Conservation (phyloP, 2,888 invertebrate genomes). For the Drosophila paracracens region DNA sequence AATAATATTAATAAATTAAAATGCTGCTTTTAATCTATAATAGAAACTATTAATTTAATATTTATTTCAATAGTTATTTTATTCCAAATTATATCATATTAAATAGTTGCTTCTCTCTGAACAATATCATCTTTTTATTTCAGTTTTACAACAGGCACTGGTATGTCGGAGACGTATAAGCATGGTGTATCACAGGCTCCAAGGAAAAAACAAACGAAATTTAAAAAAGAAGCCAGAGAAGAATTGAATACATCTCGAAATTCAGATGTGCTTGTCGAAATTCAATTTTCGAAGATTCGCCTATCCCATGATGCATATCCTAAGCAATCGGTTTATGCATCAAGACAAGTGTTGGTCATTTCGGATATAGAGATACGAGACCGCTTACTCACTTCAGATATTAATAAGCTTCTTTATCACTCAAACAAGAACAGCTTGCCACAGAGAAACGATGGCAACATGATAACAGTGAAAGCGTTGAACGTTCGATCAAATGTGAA, state of each 20-base stretch:
- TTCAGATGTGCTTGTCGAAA: constrained; percentile 92
- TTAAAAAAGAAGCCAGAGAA: constrained; percentile 87
- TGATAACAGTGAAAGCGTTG: constrained; percentile 94
- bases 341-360: constrained; percentile 93
- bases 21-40: no score
- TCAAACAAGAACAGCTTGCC: constrained; percentile 92
- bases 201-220: constrained; percentile 77
- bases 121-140: neutral
- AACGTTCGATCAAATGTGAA: constrained; percentile 93
- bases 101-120: neutral
- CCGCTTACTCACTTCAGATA: constrained; percentile 92
- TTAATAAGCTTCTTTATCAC: constrained; percentile 98
- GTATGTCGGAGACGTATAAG: constrained; percentile 84
- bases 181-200: constrained; percentile 84
- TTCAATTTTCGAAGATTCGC: constrained; percentile 93
- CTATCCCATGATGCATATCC: constrained; percentile 96
- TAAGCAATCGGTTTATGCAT: constrained; percentile 90
- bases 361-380: constrained; percentile 96
- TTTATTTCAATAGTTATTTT: neutral
- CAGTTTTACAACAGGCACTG: constrained; percentile 43
- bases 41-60: no score
- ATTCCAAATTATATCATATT: neutral
- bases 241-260: constrained; percentile 88
- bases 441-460: constrained; percentile 93
- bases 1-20: no score